A percentile compares a stretch with the other conserved stretches of the same genome.
Conservation (phyloP, 2,888 invertebrate species). For the Unio delphinus region DNA sequence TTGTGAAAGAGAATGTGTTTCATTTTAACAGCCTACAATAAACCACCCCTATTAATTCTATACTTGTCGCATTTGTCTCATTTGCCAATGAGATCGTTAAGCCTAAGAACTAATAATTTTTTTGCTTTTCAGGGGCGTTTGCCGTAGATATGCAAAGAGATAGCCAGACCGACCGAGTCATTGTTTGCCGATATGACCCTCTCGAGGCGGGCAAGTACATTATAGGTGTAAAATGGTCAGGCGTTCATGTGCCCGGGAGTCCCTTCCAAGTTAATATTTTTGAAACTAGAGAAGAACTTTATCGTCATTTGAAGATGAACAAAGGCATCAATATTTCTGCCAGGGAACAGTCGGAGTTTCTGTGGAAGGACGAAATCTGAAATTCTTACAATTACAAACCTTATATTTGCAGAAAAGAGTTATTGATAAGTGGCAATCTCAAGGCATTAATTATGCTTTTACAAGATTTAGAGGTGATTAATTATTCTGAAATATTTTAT, state of each 20-base stretch:
- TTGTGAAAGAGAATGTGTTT: too few species aligned
- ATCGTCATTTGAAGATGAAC: slow-evolving; percentile 22
- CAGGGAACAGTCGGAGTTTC: slow-evolving; percentile 14
- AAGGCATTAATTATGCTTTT: too few species aligned
- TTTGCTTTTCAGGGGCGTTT: slow-evolving; percentile 84
- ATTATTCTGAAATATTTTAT: too few species aligned
- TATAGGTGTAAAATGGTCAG: slow-evolving; percentile 98
- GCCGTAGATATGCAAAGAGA: slow-evolving; percentile 99
- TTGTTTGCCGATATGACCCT: slow-evolving; percentile 97
- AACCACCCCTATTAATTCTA: too few species aligned
- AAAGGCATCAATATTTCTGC: slow-evolving; percentile 26
- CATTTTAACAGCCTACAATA: too few species aligned
- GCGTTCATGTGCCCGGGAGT: slow-evolving; percentile 97
- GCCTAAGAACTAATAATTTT: neutral
- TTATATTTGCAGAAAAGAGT: too few species aligned
- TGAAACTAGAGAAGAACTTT: slow-evolving; percentile 95
- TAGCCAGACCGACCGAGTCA: slow-evolving; percentile 96
- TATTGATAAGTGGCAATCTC: too few species aligned
- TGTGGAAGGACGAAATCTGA: slow-evolving; percentile 36
- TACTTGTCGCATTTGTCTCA: too few species aligned
- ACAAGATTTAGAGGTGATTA: too few species aligned
- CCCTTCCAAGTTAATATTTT: slow-evolving; percentile 99
- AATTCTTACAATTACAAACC: neutral
- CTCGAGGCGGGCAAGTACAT: slow-evolving; percentile 98
- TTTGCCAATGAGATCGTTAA: too few species aligned